Percentiles rank a stretch among this genome's conserved stretches.
Conservation (phyloP, 2,113 vertebrate species). For the Ciconia boyciana region DNA sequence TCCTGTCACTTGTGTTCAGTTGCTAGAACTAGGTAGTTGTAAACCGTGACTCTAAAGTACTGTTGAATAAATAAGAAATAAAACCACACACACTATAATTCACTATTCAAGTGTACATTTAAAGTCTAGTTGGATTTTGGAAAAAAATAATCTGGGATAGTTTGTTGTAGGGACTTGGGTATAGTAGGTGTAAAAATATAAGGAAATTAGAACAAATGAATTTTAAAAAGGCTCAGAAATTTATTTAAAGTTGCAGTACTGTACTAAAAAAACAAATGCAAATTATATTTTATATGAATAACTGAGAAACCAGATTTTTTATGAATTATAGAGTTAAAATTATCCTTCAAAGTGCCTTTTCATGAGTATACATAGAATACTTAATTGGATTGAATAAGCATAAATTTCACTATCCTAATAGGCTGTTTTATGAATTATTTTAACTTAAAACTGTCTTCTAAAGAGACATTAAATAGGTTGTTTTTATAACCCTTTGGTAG, state of each 20-base stretch:
- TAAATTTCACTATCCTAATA: background rate
- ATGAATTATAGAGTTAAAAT: background rate
- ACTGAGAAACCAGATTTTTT: background rate
- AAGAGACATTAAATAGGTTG: background rate
- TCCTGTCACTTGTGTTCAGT: background rate
- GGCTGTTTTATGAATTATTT: background rate
- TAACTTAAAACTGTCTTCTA: background rate
- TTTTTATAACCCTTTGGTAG: background rate
- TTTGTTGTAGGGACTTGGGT: background rate
- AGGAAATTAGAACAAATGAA: background rate
- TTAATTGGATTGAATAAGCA: background rate
- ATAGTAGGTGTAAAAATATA: background rate
- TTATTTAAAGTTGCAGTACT: background rate
- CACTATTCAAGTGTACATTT: background rate
- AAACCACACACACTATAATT: background rate
- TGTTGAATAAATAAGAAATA: background rate
- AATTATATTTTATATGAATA: background rate
- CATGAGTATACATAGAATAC: background rate
- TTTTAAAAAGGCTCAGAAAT: background rate
- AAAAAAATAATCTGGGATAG: background rate
- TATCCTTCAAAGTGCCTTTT: background rate
- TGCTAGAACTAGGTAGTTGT: background rate
- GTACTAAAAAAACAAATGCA: background rate
- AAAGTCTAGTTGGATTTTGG: background rate
- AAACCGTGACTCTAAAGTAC: background rate